phyloP scores from a whole-genome alignment of 2,888 invertebrate genomes.

The Trissonchulus sp. region DNA sequence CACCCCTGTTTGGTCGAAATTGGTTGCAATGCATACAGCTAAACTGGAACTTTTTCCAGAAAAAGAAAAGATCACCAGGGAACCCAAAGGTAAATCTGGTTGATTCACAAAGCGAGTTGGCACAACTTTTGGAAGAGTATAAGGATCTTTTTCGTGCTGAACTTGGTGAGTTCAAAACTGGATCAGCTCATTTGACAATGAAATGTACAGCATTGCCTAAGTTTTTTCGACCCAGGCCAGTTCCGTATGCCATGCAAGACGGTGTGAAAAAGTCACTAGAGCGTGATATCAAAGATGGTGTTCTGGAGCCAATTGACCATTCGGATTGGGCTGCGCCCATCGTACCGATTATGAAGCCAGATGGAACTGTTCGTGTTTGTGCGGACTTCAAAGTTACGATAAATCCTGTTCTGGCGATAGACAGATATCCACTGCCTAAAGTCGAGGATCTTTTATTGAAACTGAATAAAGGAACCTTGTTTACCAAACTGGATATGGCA shows the following conservation, averaged over 20 bases:
- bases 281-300: not conserved
- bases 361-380: not conserved
- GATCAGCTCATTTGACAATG: no score
- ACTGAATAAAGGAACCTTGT: not conserved
- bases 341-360: constrained; percentile 17
- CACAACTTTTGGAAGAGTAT: not conserved
- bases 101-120: no score
- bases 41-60: no score
- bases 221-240: not conserved
- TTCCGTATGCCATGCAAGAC: not conserved
- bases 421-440: not conserved
- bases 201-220: not conserved
- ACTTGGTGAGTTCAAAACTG: not conserved
- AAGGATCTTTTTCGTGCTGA: not conserved
- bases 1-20: no score
- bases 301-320: not conserved
- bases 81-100: no score
- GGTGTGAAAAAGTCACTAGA: not conserved
- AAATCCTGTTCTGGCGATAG: not conserved
- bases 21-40: no score
- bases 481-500: not conserved
- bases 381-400: not conserved
- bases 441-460: not conserved
- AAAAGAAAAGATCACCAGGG: no score
- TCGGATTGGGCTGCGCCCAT: not conserved